Evolutionary conservation across 2,113 vertebrate species (phyloP).

Genomic region (Actenoides hombroni): DNA sequence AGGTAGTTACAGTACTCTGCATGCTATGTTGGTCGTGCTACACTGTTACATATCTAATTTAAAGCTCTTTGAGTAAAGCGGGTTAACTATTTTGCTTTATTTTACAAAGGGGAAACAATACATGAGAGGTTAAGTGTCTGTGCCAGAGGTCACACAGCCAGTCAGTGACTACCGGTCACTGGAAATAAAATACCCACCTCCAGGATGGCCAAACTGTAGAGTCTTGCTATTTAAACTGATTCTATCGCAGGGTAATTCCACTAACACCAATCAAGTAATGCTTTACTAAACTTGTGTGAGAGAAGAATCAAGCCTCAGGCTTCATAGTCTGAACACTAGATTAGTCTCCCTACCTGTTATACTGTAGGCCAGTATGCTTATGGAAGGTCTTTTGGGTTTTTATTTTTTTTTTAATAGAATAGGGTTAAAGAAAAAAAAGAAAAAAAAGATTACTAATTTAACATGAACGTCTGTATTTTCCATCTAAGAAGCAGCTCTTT

Average conservation of each 20-base stretch:
- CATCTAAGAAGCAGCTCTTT: neutral
- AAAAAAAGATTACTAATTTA: neutral
- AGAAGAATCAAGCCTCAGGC: neutral
- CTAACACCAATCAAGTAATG: neutral
- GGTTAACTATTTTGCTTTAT: neutral
- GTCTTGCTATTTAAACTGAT: neutral
- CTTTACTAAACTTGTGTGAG: neutral
- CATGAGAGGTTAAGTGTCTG: neutral
- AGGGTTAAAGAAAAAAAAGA: neutral
- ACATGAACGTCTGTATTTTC: neutral
- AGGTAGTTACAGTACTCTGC: neutral
- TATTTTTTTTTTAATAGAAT: neutral
- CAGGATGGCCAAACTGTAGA: neutral
- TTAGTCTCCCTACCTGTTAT: neutral
- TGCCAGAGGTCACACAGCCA: neutral
- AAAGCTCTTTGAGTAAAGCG: neutral
- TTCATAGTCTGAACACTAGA: neutral
- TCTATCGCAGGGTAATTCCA: neutral
- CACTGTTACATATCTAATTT: neutral
- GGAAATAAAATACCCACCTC: neutral
- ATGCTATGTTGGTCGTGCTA: neutral
- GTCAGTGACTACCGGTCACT: neutral
- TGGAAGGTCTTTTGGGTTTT: neutral
- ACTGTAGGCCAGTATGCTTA: neutral
- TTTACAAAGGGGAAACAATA: neutral